Evolutionary conservation across 2,113 vertebrate species (phyloP).

Genomic region (Catharus bicknelli): DNA sequence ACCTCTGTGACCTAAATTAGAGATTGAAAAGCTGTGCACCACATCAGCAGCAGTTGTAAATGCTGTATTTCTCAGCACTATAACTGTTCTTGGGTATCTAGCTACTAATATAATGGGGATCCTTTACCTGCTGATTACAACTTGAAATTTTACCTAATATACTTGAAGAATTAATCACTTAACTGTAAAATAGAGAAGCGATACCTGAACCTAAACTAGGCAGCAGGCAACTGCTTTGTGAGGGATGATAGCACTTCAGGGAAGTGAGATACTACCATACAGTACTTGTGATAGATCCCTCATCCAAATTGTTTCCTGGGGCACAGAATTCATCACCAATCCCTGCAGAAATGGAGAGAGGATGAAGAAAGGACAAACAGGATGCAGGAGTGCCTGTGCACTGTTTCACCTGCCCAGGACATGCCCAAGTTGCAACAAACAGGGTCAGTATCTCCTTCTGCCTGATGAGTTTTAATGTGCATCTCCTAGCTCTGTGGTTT

Average conservation of each 20-base stretch:
- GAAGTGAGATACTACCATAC: background rate
- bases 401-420: background rate
- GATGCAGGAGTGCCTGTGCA: accelerated
- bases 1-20: background rate
- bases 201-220: background rate
- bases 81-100: background rate
- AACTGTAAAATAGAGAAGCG: background rate
- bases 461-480: background rate
- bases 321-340: background rate
- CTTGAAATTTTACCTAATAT: background rate
- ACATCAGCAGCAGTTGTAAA: background rate
- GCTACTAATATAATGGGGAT: background rate
- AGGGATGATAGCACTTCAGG: background rate
- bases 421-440: background rate
- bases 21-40: background rate
- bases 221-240: background rate
- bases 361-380: background rate
- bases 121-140: background rate
- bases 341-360: background rate
- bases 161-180: background rate
- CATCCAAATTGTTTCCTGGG: background rate
- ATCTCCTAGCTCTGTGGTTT: background rate
- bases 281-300: background rate
- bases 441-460: background rate
- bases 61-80: background rate